Evolutionary conservation across 2,888 invertebrate species (phyloP).

Genomic region (Achlya flavicornis): DNA sequence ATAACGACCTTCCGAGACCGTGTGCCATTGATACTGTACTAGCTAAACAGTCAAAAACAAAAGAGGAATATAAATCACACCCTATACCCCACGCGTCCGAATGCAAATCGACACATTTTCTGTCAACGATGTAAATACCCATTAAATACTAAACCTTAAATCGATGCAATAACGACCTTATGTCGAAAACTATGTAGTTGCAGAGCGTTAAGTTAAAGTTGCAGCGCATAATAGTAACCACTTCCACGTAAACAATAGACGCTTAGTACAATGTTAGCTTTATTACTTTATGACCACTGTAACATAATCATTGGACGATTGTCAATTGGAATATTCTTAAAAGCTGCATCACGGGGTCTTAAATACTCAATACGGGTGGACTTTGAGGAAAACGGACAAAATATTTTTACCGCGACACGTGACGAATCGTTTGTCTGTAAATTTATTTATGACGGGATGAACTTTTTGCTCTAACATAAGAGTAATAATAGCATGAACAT

Average conservation of each 20-base stretch:
- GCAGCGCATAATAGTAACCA: conserved; percentile 58
- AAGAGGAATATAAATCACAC: conserved; percentile 80
- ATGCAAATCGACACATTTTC: conserved; percentile 51
- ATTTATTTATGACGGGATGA: conserved; percentile 26
- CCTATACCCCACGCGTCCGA: conserved; percentile 61
- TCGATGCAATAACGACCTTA: conserved; percentile 32
- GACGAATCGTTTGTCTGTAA: conserved; percentile 67
- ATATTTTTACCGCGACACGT: conserved; percentile 77
- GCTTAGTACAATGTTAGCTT: conserved; percentile 69
- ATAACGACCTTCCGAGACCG: conserved; percentile 76
- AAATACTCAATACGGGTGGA: conserved; percentile 60
- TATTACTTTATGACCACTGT: conserved; percentile 71
- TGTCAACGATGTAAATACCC: conserved; percentile 20
- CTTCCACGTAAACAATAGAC: conserved; percentile 76
- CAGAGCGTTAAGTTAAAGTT: conserved; percentile 34
- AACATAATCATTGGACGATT: conserved; percentile 76
- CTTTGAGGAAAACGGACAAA: conserved; percentile 62
- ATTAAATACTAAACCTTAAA: conserved; percentile 40
- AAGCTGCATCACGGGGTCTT: conserved; percentile 67
- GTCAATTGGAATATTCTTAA: conserved; percentile 62
- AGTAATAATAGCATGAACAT: not conserved
- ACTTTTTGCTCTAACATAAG: not conserved
- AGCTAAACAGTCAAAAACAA: conserved; percentile 82
- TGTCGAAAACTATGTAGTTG: conserved; percentile 14
- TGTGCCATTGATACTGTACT: conserved; percentile 71